Conservation (phyloP, 2,113 vertebrate genomes). For the Chiloscyllium plagiosum region DNA sequence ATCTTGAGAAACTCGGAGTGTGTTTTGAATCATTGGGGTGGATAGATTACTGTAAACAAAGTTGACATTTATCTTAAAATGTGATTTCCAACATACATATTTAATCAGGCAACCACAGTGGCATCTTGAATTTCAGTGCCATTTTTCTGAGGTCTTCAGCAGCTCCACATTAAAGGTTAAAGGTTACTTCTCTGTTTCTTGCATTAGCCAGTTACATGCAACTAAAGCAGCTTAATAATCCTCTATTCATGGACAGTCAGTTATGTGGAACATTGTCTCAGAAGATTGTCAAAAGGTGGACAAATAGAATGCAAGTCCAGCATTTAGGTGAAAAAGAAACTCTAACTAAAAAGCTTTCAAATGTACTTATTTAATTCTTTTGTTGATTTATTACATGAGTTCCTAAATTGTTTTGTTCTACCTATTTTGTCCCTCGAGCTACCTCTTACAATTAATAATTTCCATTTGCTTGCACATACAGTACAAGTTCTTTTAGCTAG, state of each 20-base stretch:
- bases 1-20: background rate
- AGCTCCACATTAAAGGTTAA: background rate
- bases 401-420: background rate
- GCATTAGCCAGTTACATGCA: background rate
- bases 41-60: background rate
- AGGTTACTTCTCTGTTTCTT: background rate
- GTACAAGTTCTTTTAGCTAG: background rate
- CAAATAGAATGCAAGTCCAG: background rate
- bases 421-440: background rate
- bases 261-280: background rate
- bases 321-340: background rate
- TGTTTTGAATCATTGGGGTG: background rate
- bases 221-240: background rate
- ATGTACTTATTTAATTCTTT: background rate
- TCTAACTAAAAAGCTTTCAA: conserved; percentile 4
- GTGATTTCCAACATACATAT: background rate
- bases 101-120: background rate
- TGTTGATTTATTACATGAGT: background rate
- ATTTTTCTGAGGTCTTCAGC: background rate
- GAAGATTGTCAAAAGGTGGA: background rate
- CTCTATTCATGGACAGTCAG: background rate
- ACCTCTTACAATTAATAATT: background rate
- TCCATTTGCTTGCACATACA: background rate
- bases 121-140: background rate
- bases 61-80: background rate